Evolutionary conservation across 2,888 invertebrate genomes (phyloP).

Genomic region (Caradrina kadenii): DNA sequence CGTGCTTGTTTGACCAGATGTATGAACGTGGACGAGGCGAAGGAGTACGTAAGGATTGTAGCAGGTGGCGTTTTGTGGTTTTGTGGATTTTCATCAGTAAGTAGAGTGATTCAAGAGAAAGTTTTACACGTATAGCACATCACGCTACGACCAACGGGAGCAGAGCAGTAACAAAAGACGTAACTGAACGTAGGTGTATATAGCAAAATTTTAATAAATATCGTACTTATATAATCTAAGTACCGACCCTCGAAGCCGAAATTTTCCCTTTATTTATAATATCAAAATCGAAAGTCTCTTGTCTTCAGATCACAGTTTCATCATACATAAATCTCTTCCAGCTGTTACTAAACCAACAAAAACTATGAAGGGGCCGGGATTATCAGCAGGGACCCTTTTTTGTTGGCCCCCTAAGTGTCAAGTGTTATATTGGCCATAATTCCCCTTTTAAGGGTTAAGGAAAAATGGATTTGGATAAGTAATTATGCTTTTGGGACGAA

Average conservation of each 20-base stretch:
- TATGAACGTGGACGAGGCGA: no score
- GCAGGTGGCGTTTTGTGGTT: no score
- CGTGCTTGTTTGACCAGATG: no score
- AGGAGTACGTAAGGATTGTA: no score
- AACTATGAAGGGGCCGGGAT: conserved; percentile 34
- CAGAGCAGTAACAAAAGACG: no score
- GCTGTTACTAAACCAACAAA: conserved; percentile 58
- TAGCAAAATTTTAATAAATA: no score
- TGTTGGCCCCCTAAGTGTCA: conserved; percentile 19
- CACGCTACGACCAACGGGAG: no score
- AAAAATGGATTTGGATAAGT: conserved; percentile 10
- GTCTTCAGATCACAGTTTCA: conserved; percentile 22
- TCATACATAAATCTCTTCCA: conserved; percentile 54
- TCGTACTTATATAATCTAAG: no score
- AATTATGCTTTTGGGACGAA: neutral
- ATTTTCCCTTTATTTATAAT: neutral
- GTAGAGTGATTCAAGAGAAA: no score
- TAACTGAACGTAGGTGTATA: no score
- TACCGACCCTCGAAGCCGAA: neutral
- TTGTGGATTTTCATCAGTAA: no score
- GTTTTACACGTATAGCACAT: no score
- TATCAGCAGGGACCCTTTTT: conserved; percentile 49
- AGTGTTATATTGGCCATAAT: conserved; percentile 12
- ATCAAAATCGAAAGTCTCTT: neutral
- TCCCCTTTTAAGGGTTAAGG: conserved; percentile 19